phyloP scores from a whole-genome alignment of 1,140 invertebrate species.

The Dendrolimus punctatus region DNA sequence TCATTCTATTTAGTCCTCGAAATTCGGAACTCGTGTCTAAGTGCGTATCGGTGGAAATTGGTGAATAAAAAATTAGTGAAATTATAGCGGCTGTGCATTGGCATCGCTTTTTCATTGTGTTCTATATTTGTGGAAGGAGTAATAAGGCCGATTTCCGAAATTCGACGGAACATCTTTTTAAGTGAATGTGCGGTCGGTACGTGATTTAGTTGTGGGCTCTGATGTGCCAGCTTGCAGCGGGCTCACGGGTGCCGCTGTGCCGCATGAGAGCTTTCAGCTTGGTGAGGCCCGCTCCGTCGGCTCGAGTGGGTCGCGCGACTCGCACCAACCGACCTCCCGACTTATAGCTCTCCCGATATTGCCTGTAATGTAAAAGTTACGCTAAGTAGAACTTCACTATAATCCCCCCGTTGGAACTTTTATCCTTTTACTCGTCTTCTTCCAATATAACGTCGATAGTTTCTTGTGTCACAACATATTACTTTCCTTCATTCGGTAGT shows the following conservation, averaged over 20 bases:
- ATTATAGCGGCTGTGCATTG: constrained; percentile 22
- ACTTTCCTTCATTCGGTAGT: neutral
- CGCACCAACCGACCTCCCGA: constrained; percentile 20
- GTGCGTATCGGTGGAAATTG: constrained; percentile 62
- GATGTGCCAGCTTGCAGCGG: constrained; percentile 27
- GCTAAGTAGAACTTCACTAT: constrained; percentile 39
- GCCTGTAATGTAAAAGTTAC: constrained; percentile 46
- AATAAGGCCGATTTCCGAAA: constrained; percentile 56
- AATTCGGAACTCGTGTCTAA: constrained; percentile 64
- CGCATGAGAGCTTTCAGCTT: constrained; percentile 56
- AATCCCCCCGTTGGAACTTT: constrained; percentile 38
- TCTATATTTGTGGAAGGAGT: constrained; percentile 35
- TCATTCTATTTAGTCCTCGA: constrained; percentile 62
- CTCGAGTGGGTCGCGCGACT: constrained; percentile 28
- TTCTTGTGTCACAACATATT: neutral
- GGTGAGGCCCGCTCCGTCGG: constrained; percentile 30
- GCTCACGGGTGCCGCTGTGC: constrained; percentile 27
- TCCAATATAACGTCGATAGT: constrained; percentile 1
- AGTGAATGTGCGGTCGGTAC: constrained; percentile 37
- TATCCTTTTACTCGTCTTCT: constrained; percentile 16
- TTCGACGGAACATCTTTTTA: constrained; percentile 53
- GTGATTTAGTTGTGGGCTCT: constrained; percentile 27
- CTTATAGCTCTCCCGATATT: constrained; percentile 42
- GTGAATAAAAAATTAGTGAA: constrained; percentile 53
- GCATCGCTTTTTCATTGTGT: constrained; percentile 27